Evolutionary conservation across 1,140 invertebrate species (phyloP), one percentile per base, ranked within the genome.

Genomic region (Diorhabda elongata): DNA sequence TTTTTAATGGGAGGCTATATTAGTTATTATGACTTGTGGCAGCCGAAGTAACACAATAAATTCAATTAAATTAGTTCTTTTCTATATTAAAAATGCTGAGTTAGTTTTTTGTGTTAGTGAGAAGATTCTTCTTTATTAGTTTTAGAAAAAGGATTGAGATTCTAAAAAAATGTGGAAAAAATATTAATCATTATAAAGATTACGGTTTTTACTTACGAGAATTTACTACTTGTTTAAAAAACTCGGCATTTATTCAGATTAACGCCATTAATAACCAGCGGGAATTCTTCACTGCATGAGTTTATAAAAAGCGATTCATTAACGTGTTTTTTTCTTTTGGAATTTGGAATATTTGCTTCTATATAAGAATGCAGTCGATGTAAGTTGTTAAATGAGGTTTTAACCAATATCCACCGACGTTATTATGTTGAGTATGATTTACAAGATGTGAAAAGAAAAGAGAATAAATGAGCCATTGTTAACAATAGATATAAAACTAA

Each of bases 161-260:
- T 56, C 6, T 56, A n/a, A 56, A 56, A n/a, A 56, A 56, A 56
- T 56, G n/a, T 56, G n/a, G 52, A n/a, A n/a, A 56, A 56, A 56
- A 56, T n/a, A n/a, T 56, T 56, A 56, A 7, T 56, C n/a, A 56
- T 56, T 56, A 56, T 56, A 56, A n/a, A 56, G n/a, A 7, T 56
- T 56, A n/a, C 6, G n/a, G 52, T 56, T 56, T 56, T 7, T 56
- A 56, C 52, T 26, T 26, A 26, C 26, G 26, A 52, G 6, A 52
- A 52, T 52, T 52, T 52, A 52, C 47, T 8, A n/a, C n/a, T 52
- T 6, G 2, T 52, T n/a, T 3, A 52, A 52, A 52, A 52, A 52
- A 52, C n/a, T 3, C 47, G 47, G n/a, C 47, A 8, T n/a, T 52
- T 52, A 52, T 52, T 52, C 47, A 52, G 47, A 52, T 52, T 52